A percentile compares a stretch with the other conserved stretches of the same genome.
These are phyloP conservation scores for Artemisiospiza belli DNA, from an alignment of 2,113 vertebrate genomes.

Conservation along the genomic window DNA sequence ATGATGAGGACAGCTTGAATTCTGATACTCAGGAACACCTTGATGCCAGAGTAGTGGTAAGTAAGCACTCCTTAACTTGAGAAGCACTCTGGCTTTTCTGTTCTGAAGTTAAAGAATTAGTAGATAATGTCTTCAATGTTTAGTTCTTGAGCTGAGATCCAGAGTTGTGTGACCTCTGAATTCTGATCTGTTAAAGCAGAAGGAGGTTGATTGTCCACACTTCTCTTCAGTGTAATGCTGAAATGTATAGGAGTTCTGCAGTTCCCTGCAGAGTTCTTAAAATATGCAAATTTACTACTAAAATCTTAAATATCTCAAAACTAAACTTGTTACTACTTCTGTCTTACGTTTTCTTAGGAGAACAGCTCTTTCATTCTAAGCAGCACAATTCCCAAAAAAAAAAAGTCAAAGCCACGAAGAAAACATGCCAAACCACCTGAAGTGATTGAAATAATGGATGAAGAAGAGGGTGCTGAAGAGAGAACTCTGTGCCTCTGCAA, in stretches of 20 bases:
- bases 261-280: not conserved
- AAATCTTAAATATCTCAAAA: not conserved
- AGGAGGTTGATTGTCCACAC: not conserved
- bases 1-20: constrained; percentile 21
- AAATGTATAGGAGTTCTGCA: not conserved
- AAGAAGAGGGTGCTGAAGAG: not conserved
- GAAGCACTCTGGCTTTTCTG: not conserved
- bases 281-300: not conserved
- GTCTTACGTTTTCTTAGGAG: constrained; percentile 41
- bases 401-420: not conserved
- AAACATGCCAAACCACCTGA: not conserved
- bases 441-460: not conserved
- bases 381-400: constrained; percentile 64
- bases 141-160: not conserved
- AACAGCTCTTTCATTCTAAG: constrained; percentile 73
- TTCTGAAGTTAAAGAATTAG: not conserved
- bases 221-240: not conserved
- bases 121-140: not conserved
- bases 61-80: not conserved
- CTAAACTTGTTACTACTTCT: not conserved
- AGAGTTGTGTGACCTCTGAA: not conserved
- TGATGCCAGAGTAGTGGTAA: constrained; percentile 77
- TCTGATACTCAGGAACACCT: not conserved
- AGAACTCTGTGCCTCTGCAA: not conserved
- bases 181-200: not conserved